Conservation (phyloP, 2,888 invertebrate species). For the Iselma pallidipennis region DNA sequence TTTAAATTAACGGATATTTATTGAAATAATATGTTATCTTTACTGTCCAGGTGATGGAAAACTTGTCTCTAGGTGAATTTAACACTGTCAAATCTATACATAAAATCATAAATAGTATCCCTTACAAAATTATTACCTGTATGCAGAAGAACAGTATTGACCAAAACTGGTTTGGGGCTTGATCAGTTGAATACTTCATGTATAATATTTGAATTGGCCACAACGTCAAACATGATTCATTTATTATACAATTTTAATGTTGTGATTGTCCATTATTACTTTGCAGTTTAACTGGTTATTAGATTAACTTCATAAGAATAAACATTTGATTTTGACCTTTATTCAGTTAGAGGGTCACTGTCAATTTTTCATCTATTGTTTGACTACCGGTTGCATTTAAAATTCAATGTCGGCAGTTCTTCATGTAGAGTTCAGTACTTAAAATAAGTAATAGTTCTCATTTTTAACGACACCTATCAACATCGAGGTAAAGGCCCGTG, state of each 20-base stretch:
- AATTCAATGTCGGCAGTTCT: not conserved
- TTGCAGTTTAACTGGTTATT: slow-evolving; percentile 48
- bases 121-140: slow-evolving; percentile 3
- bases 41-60: too few relatives aligned
- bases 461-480: slow-evolving; percentile 46
- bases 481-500: slow-evolving; percentile 40
- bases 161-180: slow-evolving; percentile 18
- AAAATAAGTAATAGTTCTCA: slow-evolving; percentile 48
- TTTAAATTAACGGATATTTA: not conserved
- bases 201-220: slow-evolving; percentile 16
- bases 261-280: slow-evolving; percentile 45
- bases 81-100: not conserved
- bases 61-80: too few relatives aligned
- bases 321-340: slow-evolving; percentile 48
- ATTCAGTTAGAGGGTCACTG: slow-evolving; percentile 45
- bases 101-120: slow-evolving; percentile 5
- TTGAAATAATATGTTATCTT: too few relatives aligned
- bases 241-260: slow-evolving; percentile 51
- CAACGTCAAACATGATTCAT: slow-evolving; percentile 39
- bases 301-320: slow-evolving; percentile 46
- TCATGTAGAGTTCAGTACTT: slow-evolving; percentile 32
- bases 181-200: slow-evolving; percentile 17
- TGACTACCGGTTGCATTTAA: slow-evolving; percentile 40
- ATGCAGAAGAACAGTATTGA: slow-evolving; percentile 2
- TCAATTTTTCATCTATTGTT: slow-evolving; percentile 52